Evolutionary conservation across 2,113 vertebrate species (phyloP).

Genomic region (Oceanites oceanicus): DNA sequence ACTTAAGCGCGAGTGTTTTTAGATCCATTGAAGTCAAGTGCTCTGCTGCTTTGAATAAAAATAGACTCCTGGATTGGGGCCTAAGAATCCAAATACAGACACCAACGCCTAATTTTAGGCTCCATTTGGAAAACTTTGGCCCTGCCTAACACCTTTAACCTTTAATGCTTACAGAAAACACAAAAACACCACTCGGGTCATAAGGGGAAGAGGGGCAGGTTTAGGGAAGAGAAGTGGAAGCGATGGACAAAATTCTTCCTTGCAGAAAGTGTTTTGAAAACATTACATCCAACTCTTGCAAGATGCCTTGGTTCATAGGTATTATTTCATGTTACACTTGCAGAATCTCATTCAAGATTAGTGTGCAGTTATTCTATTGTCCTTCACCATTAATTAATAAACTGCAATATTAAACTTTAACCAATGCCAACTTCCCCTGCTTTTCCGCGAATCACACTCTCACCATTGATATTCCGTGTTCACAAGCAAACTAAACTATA

Average conservation of each 20-base stretch:
- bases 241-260: background rate
- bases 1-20: constrained; percentile 52
- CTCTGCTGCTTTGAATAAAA: constrained; percentile 55
- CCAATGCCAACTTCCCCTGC: background rate
- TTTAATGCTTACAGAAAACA: constrained; percentile 21
- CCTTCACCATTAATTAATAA: constrained; percentile 65
- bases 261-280: background rate
- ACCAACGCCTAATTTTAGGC: constrained; percentile 49
- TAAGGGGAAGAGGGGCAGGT: background rate
- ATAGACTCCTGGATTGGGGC: constrained; percentile 50
- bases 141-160: constrained; percentile 37
- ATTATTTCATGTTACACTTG: background rate
- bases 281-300: background rate
- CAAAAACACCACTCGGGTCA: background rate
- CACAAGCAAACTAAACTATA: constrained; percentile 68
- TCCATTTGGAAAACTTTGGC: constrained; percentile 32
- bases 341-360: constrained; percentile 18
- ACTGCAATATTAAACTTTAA: constrained; percentile 38
- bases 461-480: constrained; percentile 63
- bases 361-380: constrained; percentile 17
- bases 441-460: background rate
- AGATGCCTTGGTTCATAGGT: background rate
- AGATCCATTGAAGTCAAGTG: constrained; percentile 63
- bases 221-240: background rate
- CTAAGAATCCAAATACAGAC: constrained; percentile 50